Base-by-base conservation (phyloP, 2,888 invertebrate genomes). In the Drosophila mayaguana region DNA sequence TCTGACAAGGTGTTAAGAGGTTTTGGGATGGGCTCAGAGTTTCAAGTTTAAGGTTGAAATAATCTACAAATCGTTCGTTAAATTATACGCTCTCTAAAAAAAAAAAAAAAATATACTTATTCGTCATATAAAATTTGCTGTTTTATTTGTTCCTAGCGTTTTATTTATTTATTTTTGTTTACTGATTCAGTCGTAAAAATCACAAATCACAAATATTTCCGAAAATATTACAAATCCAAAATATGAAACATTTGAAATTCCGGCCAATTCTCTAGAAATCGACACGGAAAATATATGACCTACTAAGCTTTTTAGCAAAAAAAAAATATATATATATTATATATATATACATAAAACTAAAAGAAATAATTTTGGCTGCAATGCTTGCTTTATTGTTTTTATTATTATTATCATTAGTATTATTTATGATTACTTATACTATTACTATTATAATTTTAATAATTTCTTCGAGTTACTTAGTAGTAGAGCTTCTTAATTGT, bases 371-470 rank as follows among this genome's bases (percentile, higher is more conserved):
- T 22, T 38, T 18, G 40, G 18, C 40, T 61, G 60, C 62, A 63
- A 63, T 48, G 40, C 14, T 74, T 72, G 55, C 65, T 75, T 62
- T 76, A 64, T 75, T 75, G 5, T 45, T 63, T 20, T 25, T 20
- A 22, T 22, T 25, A 50, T 20, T 6, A 36, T 42, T 50, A 18
- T 28, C 50, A 14, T 22, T n/a, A 32, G 5, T 43, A 14, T 22
- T n/a, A 32, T 7, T 43, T 43, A n/a, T 20, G 43, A 9, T 22
- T n/a, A 40, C 7, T 8, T 18, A 3, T 18, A 1, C 1, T 28
- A 56, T 32, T 43, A n/a, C 32, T 32, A 32, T 32, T 0, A 4
- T 20, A 32, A 40, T n/a, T n/a, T 18, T 5, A 32, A 42, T 42
- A 25, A 11, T 11, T 51, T 36, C 6, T 50, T 48, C 3, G 22